phyloP scores from a whole-genome alignment of 2,888 invertebrate species.

The Pammene fasciana region DNA sequence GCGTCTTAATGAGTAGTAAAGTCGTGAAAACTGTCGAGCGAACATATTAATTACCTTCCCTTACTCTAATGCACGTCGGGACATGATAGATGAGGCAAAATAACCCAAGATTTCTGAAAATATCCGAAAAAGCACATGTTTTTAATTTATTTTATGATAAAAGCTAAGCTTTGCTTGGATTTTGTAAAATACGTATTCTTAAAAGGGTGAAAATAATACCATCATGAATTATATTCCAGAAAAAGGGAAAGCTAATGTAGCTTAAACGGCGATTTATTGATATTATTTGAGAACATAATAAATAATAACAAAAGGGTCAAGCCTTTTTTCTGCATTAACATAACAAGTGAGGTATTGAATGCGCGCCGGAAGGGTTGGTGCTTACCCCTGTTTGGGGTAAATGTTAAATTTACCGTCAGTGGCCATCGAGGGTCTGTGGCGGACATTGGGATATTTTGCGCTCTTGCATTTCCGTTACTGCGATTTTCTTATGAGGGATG shows the following conservation, averaged over 20 bases:
- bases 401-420: slow-evolving; percentile 72
- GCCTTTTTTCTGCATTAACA: slow-evolving; percentile 62
- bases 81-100: slow-evolving; percentile 62
- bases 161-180: no score
- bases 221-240: slow-evolving; percentile 23
- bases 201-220: not conserved
- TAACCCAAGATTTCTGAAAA: slow-evolving; percentile 12
- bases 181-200: not conserved
- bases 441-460: slow-evolving; percentile 75
- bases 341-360: slow-evolving; percentile 65
- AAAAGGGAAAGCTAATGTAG: slow-evolving; percentile 68
- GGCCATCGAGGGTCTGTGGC: slow-evolving; percentile 73
- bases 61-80: slow-evolving; percentile 62
- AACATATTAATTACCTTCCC: slow-evolving; percentile 75
- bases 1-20: slow-evolving; percentile 71
- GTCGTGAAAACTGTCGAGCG: slow-evolving; percentile 56
- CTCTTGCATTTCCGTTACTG: slow-evolving; percentile 74
- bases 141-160: not conserved
- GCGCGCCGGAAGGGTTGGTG: slow-evolving; percentile 66
- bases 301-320: slow-evolving; percentile 75
- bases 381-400: slow-evolving; percentile 43
- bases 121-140: not conserved
- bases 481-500: slow-evolving; percentile 74
- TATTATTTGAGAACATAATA: slow-evolving; percentile 66
- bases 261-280: slow-evolving; percentile 74